Evolutionary conservation across 2,888 invertebrate genomes (phyloP), one percentile per base, ranked within the genome.

Genomic region (Drosophila flavopinicola): DNA sequence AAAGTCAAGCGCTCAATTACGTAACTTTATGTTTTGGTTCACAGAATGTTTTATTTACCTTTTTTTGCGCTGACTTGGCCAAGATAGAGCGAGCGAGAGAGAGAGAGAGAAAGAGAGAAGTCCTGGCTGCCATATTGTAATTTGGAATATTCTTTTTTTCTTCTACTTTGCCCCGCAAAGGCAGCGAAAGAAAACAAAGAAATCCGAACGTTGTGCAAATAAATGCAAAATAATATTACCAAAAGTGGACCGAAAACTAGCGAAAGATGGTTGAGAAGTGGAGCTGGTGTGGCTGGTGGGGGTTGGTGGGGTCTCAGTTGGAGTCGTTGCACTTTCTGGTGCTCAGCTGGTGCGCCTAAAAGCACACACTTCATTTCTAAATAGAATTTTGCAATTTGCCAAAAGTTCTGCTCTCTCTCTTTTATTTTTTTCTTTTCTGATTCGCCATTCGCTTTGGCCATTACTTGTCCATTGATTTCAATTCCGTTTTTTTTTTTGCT

Each of bases 141-240:
- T 83, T 75, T 61, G 44, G 41, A 68, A 57, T 73, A 49, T 52
- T 63, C 44, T 68, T 58, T 25, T 17, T 25, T 23, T 48, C 45
- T 27, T 35, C 13, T 44, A 48, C 56, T 53, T 48, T 30, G 32
- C 41, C 41, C 30, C 17, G 71, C 52, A 30, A 69, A 52, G 42
- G 66, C 68, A 72, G 45, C 11, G 65, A 68, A 70, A 59, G 75
- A 67, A 82, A 78, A 73, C 66, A 66, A 75, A 73, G 70, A 69
- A 67, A 63, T 71, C 69, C 69, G 60, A 68, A 87, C 71, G 74
- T 51, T 84, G 74, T 42, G 78, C 79, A 85, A 85, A 88, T 84
- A 88, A 86, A 85, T 84, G 85, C 77, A 77, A 86, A 88, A 86
- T 86, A 84, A 84, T 87, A 80, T 86, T 67, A 77, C 84, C 73